Conservation (phyloP, 2,113 vertebrate species). For the Cyprinodon tularosa region DNA sequence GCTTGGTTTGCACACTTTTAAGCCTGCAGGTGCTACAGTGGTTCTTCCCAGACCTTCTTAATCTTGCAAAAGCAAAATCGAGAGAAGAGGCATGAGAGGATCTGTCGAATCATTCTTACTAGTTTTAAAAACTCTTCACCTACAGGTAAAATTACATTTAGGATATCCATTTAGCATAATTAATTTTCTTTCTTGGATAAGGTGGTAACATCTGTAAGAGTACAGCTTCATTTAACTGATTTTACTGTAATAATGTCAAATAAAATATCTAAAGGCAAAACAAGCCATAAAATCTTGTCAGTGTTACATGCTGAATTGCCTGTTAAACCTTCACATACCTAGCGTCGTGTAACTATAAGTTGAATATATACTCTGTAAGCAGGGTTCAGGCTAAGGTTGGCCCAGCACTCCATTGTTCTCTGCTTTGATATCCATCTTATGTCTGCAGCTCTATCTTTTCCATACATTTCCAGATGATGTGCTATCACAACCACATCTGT, state of each 20-base stretch:
- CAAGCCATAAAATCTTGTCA: constrained; percentile 11
- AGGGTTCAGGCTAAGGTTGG: constrained; percentile 73
- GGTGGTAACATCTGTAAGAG: too few species aligned
- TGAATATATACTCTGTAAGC: constrained; percentile 46
- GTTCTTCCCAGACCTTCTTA: constrained; percentile 27
- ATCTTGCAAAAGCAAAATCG: constrained; percentile 29
- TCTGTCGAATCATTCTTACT: neutral
- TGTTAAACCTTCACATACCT: constrained; percentile 22
- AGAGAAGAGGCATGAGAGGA: neutral
- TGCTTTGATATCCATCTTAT: constrained; percentile 66
- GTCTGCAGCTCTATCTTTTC: constrained; percentile 65
- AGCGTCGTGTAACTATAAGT: constrained; percentile 54
- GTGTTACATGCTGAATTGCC: constrained; percentile 24
- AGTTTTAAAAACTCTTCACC: neutral
- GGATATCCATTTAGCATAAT: too few species aligned
- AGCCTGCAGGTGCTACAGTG: constrained; percentile 41
- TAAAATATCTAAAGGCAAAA: constrained; percentile 47
- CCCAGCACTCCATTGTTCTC: constrained; percentile 59
- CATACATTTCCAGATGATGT: constrained; percentile 69
- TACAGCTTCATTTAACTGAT: neutral
- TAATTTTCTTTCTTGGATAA: neutral
- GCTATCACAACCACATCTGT: constrained; percentile 63
- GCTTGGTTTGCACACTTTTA: constrained; percentile 25
- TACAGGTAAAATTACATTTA: too few species aligned
- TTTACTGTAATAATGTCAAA: neutral